Evolutionary conservation across 2,888 invertebrate genomes (phyloP), one percentile per base, ranked within the genome.

Genomic region (Pristionchus japonicus): DNA sequence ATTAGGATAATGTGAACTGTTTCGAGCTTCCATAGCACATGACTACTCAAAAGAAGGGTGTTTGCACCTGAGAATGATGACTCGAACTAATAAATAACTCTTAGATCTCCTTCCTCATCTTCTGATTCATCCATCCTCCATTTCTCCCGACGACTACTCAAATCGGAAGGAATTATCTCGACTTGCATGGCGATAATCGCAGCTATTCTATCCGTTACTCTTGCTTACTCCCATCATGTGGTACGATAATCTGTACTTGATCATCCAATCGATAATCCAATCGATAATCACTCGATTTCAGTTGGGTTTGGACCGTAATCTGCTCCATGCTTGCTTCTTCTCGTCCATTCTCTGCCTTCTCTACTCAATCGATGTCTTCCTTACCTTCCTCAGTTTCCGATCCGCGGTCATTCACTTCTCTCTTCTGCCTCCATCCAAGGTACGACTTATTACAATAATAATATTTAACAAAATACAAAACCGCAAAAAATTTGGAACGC

Each of bases 331-430:
- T 11, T 87, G 87, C 52, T n/a, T 80, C 27, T 52, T 61, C 80
- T 52, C 87, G n/a, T 57, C 80, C 0, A 11, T 61, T 2, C 40
- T 87, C 0, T 87, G 87, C 61, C 87, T 87, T 23, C 43, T 80
- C 80, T 87, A 87, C 61, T 64, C 80, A 1, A n/a, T 87, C 15
- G 80, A 87, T 80, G 77, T 61, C 17, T 80, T 80, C 87, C 57
- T 87, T 17, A n/a, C 34, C 1, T 87, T 87, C 80, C 80, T 80
- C 57, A n/a, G 43, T n/a, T 43, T 80, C 27, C 77, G 87, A 40
- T 80, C 87, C 3, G 77, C 87, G 15, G 61, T 61, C n/a, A 61
- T 87, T 57, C 87, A 87, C 31, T 87, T 87, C 87, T 31, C 80
- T 9, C 80, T 86, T 9, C n/a, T 86, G 0, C 34, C 57, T 31